Evolutionary conservation across 2,797 vertebrate species (phyloP).

Genomic region (Rhincodon typus): DNA sequence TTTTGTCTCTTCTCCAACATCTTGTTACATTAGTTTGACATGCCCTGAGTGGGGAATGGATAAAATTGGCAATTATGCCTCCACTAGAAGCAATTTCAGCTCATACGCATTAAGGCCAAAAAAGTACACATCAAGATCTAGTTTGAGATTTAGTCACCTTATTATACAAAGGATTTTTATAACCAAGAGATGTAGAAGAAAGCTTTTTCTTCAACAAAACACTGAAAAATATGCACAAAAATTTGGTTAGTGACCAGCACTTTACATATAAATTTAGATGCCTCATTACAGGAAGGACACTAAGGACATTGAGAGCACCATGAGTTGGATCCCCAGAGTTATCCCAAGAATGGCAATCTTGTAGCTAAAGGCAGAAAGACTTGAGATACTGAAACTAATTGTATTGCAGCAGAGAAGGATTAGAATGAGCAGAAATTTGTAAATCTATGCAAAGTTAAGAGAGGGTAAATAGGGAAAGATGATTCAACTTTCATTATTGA

Average conservation of each 20-base stretch:
- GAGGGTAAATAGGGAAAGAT: not conserved
- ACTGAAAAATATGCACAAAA: not conserved
- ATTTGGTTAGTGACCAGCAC: not conserved
- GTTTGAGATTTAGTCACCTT: not conserved
- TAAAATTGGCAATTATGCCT: not conserved
- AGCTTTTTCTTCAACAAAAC: not conserved
- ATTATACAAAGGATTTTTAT: not conserved
- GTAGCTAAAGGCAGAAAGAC: not conserved
- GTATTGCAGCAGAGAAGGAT: slow-evolving; percentile 6
- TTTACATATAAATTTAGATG: not conserved
- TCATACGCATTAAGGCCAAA: not conserved
- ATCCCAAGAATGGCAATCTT: not conserved
- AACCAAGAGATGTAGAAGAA: not conserved
- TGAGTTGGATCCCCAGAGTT: not conserved
- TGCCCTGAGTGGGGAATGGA: not conserved
- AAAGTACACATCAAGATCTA: not conserved
- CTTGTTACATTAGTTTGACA: not conserved
- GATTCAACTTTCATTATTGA: too few species aligned
- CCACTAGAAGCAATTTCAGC: not conserved
- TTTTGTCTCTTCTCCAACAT: not conserved
- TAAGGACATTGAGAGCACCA: not conserved
- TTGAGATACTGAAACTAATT: slow-evolving; percentile 13
- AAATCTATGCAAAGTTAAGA: not conserved
- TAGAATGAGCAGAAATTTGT: slow-evolving; percentile 1
- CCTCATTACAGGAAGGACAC: not conserved